Conservation (phyloP, 1,140 invertebrate species). For the Wiebesia pumilae region DNA sequence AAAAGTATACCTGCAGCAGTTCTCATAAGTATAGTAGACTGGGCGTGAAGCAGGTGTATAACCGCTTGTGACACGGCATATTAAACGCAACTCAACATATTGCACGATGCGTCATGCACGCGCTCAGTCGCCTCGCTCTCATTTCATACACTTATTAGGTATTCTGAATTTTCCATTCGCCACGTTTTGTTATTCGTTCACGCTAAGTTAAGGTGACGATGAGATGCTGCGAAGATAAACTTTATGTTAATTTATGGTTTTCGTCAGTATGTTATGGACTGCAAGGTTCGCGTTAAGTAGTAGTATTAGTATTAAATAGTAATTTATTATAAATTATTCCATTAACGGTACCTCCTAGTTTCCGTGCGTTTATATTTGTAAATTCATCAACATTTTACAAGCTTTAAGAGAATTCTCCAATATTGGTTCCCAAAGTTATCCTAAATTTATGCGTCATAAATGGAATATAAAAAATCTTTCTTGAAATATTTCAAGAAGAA, state of each 20-base stretch:
- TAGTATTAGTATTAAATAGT: no score
- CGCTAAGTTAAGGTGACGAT: neutral
- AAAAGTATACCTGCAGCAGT: neutral
- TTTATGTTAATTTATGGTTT: conserved; percentile 13
- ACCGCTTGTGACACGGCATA: neutral
- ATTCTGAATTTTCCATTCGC: neutral
- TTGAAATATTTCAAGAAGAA: neutral
- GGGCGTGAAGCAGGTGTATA: neutral
- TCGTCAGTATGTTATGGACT: neutral
- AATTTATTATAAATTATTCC: no score
- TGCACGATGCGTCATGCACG: neutral
- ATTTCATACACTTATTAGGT: neutral
- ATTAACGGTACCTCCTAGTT: no score
- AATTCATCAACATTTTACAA: neutral
- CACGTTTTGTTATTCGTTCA: neutral
- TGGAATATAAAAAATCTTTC: neutral
- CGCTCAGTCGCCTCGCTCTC: neutral
- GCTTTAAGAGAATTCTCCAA: neutral
- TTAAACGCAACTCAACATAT: neutral
- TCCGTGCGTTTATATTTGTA: no score
- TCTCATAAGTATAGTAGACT: neutral
- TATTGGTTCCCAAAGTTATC: neutral
- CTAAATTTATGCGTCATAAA: neutral
- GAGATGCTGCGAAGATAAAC: neutral
- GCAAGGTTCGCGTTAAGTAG: neutral